phyloP scores from a whole-genome alignment of 1,140 invertebrate species.

The Ptiloglossa arizonensis region DNA sequence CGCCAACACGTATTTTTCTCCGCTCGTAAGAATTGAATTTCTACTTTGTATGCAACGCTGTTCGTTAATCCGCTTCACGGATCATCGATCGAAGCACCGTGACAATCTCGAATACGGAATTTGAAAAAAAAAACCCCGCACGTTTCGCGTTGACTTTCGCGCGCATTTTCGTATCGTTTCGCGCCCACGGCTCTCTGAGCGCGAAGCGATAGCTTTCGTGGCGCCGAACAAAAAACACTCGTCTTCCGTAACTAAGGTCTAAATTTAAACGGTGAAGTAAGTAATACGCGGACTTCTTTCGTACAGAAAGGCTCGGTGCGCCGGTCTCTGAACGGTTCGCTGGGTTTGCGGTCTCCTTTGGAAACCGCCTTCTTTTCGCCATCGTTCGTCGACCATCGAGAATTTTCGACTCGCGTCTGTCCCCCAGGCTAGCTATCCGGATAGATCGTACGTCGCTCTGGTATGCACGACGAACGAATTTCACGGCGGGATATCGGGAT shows the following conservation, averaged over 20 bases:
- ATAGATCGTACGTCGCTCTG: not conserved
- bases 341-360: conserved; percentile 3
- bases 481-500: conserved; percentile 12
- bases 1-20: too few relatives aligned
- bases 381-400: not conserved
- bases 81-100: not conserved
- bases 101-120: not conserved
- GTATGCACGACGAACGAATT: conserved; percentile 14
- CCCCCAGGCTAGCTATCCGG: not conserved
- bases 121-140: not conserved
- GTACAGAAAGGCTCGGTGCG: not conserved
- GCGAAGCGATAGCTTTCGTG: conserved; percentile 16
- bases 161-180: not conserved
- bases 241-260: not conserved
- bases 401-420: not conserved
- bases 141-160: not conserved
- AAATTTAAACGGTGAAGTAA: conserved; percentile 27
- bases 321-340: not conserved
- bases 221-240: conserved; percentile 15
- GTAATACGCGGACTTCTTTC: conserved; percentile 12
- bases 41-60: too few relatives aligned
- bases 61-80: not conserved
- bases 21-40: too few relatives aligned
- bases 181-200: not conserved
- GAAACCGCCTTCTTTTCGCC: conserved; percentile 1